phyloP scores from a whole-genome alignment of 2,888 invertebrate genomes.

The Pyrochroa serraticornis region DNA sequence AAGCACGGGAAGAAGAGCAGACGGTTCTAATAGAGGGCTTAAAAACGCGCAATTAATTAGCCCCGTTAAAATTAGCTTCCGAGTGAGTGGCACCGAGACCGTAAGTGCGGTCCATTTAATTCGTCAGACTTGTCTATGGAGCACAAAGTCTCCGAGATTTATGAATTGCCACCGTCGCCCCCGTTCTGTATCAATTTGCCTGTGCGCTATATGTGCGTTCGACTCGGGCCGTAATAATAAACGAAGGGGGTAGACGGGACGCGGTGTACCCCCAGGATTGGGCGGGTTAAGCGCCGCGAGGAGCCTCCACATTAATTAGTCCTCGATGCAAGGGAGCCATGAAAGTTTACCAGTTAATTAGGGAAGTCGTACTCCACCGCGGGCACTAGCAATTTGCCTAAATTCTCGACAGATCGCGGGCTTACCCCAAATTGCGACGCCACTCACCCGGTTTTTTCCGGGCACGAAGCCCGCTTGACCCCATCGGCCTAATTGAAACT shows the following conservation, averaged over 20 bases:
- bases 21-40: slow-evolving; percentile 28
- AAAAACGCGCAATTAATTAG: slow-evolving; percentile 45
- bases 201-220: slow-evolving; percentile 30
- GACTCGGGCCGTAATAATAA: slow-evolving; percentile 25
- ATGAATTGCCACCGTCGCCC: slow-evolving; percentile 48
- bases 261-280: slow-evolving; percentile 36
- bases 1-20: slow-evolving; percentile 7
- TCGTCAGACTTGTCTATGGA: slow-evolving; percentile 38
- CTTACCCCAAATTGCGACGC: slow-evolving; percentile 1
- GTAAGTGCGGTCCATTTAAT: slow-evolving; percentile 46
- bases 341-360: slow-evolving; percentile 62
- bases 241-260: slow-evolving; percentile 25
- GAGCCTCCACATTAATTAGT: slow-evolving; percentile 57
- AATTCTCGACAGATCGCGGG: slow-evolving; percentile 42
- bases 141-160: slow-evolving; percentile 49
- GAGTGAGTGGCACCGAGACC: slow-evolving; percentile 35
- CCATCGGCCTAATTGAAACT: too few species aligned
- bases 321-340: slow-evolving; percentile 57
- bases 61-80: slow-evolving; percentile 36
- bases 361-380: slow-evolving; percentile 53
- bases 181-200: slow-evolving; percentile 48
- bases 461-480: too few species aligned
- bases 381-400: slow-evolving; percentile 51
- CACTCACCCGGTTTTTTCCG: slow-evolving; percentile 8
- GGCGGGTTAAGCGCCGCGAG: slow-evolving; percentile 45